A percentile compares a stretch with the other conserved stretches of the same genome.
Evolutionary conservation across 2,113 vertebrate species (phyloP).

Genomic region (Callorhinus ursinus): DNA sequence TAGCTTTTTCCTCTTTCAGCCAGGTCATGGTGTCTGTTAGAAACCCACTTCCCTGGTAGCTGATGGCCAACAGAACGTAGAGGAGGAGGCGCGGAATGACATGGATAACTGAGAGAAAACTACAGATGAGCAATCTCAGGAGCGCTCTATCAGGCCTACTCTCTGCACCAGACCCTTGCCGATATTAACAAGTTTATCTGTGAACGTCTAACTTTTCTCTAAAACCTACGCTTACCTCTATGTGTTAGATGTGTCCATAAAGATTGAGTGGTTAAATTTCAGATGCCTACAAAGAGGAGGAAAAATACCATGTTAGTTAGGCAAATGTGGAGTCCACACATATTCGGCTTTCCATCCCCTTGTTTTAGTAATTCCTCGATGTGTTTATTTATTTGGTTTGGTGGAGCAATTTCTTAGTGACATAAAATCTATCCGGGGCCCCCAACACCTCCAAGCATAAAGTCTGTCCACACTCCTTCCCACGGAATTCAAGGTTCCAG

Average conservation of each 20-base stretch:
- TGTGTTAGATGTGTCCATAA: not conserved
- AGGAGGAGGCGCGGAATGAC: rapidly evolving
- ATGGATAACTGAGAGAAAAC: not conserved
- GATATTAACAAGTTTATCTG: rapidly evolving
- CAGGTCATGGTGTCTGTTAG: not conserved
- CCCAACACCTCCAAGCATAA: not conserved
- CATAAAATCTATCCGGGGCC: rapidly evolving
- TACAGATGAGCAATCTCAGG: rapidly evolving
- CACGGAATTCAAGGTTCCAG: rapidly evolving
- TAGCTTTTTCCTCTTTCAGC: not conserved
- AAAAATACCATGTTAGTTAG: not conserved
- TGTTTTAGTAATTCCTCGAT: not conserved
- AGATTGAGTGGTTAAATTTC: not conserved
- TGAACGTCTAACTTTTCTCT: not conserved
- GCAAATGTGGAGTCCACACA: not conserved
- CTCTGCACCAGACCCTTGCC: not conserved
- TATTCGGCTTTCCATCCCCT: no score
- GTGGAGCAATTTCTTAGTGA: not conserved
- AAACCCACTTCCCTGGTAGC: not conserved
- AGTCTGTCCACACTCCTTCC: rapidly evolving
- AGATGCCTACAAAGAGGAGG: not conserved
- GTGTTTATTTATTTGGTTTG: not conserved
- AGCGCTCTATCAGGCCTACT: rapidly evolving
- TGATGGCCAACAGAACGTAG: not conserved
- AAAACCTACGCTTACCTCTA: not conserved